A percentile compares a stretch with the other conserved stretches of the same genome.
phyloP scores from a whole-genome alignment of 2,113 vertebrate species.

The Indri indri region DNA sequence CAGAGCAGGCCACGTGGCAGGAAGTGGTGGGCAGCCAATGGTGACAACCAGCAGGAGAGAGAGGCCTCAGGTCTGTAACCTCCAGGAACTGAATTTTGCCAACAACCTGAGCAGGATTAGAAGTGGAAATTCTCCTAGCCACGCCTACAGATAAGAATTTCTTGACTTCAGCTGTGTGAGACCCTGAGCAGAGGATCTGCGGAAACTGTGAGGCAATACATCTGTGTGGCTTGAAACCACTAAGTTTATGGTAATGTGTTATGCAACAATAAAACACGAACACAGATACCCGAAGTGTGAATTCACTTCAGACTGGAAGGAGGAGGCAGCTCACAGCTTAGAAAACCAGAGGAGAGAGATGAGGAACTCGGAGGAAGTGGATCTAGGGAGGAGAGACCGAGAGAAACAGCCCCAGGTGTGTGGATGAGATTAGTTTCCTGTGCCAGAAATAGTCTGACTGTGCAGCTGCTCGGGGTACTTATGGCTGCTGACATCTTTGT shows the following conservation, averaged over 20 bases:
- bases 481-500: not conserved
- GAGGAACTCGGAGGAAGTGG: not conserved
- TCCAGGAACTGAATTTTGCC: not conserved
- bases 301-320: not conserved
- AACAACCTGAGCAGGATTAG: not conserved
- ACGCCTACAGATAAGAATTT: not conserved
- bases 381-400: not conserved
- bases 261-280: not conserved
- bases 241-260: not conserved
- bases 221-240: not conserved
- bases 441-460: not conserved
- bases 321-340: not conserved
- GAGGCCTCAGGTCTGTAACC: not conserved
- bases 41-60: not conserved
- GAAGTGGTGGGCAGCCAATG: no score
- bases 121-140: not conserved
- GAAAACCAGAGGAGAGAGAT: not conserved
- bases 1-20: rapidly evolving
- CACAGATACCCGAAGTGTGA: not conserved
- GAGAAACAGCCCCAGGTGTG: not conserved
- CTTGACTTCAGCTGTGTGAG: not conserved
- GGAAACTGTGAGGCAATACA: not conserved
- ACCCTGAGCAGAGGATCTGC: not conserved
- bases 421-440: not conserved
- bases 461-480: not conserved